These are phyloP conservation scores for Lasioglossum baleicum DNA, from an alignment of 1,140 invertebrate species.

Conservation along the genomic window DNA sequence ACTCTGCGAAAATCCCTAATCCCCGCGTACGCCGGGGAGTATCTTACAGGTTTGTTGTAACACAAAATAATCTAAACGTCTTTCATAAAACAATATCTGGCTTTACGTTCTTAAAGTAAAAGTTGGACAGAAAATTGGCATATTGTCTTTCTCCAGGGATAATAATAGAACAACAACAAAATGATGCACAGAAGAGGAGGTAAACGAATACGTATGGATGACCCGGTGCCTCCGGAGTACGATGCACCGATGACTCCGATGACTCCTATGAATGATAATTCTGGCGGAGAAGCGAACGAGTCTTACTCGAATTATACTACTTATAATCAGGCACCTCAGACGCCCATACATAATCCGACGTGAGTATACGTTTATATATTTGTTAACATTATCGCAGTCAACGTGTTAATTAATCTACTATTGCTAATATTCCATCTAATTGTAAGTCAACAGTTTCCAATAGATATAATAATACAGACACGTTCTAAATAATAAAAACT, in stretches of 20 bases:
- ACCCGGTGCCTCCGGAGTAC: slow-evolving; percentile 91
- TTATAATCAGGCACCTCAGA: slow-evolving; percentile 77
- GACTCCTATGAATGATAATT: slow-evolving; percentile 84
- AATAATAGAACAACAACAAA: slow-evolving; percentile 20
- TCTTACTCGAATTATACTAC: slow-evolving; percentile 76
- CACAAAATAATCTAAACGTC: not conserved
- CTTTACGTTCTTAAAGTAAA: not conserved
- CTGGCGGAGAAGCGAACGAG: slow-evolving; percentile 79
- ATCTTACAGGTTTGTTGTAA: slow-evolving; percentile 19
- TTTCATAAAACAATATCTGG: not conserved
- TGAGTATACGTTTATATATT: slow-evolving; percentile 52
- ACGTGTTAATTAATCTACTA: not conserved
- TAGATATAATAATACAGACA: too few species aligned
- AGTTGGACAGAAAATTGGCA: not conserved
- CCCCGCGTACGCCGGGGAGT: not conserved
- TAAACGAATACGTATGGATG: slow-evolving; percentile 94
- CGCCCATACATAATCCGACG: slow-evolving; percentile 78
- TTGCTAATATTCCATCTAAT: too few species aligned
- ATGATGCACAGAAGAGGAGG: slow-evolving; percentile 90
- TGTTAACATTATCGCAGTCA: not conserved
- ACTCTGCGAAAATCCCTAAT: not conserved
- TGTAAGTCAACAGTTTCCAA: too few species aligned
- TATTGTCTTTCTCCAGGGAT: not conserved
- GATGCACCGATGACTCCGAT: slow-evolving; percentile 90
- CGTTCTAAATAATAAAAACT: too few species aligned